Base-by-base conservation (phyloP, 2,797 vertebrate species). In the Pangasius krempfi region DNA sequence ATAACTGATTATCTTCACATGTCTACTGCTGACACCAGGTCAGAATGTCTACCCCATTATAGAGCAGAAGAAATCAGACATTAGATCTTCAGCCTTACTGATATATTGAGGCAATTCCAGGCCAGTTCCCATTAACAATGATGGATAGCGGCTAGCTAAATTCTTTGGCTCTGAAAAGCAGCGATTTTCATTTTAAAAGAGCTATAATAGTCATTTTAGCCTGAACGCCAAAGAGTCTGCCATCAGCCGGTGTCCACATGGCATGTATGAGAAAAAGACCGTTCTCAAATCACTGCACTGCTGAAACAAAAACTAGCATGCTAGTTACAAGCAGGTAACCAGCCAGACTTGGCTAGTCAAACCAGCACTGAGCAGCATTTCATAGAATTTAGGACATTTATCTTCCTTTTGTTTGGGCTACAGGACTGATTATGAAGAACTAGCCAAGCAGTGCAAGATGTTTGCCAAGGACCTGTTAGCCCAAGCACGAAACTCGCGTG, bases 381-480 rank as follows among this genome's bases (percentile, higher is more conserved):
- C 2, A 56, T 72, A 37, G 5, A 52, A 30, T 37, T 13, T 47
- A 5, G 20, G 25, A 76, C 44, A 20, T 86, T 75, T 22, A 12
- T 25, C 58, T 52, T 12, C 47, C 8, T 85, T 40, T 78, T 90
- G 44, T 90, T 40, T 58, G 37, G 76, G 54, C 4, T 64, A 25
- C 85, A 99, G 98, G 95, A 99, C 98, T 86, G 99, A 99, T 95
- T 99, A 99, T 80, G 99, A 99, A 91, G 98, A 99, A 89, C 96
- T 99, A 85, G 98, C 98, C 18, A 98, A 97, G 90, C 98, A 99
- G 90, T 99, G 99, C 90, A 99, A 99, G 96, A 99, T 98, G 95
- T 99, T 99, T 94, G 99, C 99, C 95, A 99, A 99, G 94, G 98
- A 99, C 94, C 96, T 99, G 92, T 96, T 99, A 92, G 98, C 98